Percentiles rank a stretch among this genome's conserved stretches.
Evolutionary conservation across 37 sponge, comb jelly and placozoan genomes (phyloP).

Genomic region (Agelas oroides): DNA sequence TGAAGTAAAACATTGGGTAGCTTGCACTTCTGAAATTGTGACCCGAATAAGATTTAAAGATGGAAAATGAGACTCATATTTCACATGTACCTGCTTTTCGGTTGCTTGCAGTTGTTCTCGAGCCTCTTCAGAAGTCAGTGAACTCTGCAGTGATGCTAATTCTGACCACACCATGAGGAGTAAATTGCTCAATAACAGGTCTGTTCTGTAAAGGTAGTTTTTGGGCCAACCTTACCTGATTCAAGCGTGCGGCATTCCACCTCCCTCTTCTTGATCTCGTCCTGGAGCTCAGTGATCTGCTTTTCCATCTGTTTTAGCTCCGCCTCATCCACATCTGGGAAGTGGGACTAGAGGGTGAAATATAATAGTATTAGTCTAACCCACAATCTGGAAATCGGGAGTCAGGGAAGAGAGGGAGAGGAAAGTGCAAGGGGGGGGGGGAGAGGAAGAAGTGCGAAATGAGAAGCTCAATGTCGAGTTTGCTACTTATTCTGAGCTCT

Average conservation of each 20-base stretch:
- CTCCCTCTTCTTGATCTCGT: slow-evolving; percentile 69
- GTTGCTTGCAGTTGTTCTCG: slow-evolving; percentile 45
- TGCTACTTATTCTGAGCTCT: too few relatives aligned
- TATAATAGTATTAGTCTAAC: too few relatives aligned
- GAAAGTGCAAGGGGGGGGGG: not conserved
- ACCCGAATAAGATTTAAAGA: too few relatives aligned
- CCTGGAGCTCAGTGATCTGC: slow-evolving; percentile 87
- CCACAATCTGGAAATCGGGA: too few relatives aligned
- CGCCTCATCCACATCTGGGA: slow-evolving; percentile 44
- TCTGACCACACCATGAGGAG: slow-evolving; percentile 13
- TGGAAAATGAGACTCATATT: too few relatives aligned
- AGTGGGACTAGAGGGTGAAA: slow-evolving; percentile 24
- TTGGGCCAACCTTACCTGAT: slow-evolving; percentile 4
- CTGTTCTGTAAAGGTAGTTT: too few relatives aligned
- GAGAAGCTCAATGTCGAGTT: too few relatives aligned
- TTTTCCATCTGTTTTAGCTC: slow-evolving; percentile 66
- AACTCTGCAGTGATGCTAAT: slow-evolving; percentile 45
- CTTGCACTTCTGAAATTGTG: too few relatives aligned
- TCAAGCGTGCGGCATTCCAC: slow-evolving; percentile 9
- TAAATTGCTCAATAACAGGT: too few relatives aligned
- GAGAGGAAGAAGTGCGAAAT: too few relatives aligned
- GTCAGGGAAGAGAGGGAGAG: too few relatives aligned
- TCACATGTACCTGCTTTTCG: slow-evolving; percentile 29
- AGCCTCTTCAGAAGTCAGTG: slow-evolving; percentile 76
- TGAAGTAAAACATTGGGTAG: too few relatives aligned